Percentiles rank a stretch among this genome's conserved stretches.
phyloP scores from a whole-genome alignment of 2,797 vertebrate species.

The Gephyroberyx darwinii region DNA sequence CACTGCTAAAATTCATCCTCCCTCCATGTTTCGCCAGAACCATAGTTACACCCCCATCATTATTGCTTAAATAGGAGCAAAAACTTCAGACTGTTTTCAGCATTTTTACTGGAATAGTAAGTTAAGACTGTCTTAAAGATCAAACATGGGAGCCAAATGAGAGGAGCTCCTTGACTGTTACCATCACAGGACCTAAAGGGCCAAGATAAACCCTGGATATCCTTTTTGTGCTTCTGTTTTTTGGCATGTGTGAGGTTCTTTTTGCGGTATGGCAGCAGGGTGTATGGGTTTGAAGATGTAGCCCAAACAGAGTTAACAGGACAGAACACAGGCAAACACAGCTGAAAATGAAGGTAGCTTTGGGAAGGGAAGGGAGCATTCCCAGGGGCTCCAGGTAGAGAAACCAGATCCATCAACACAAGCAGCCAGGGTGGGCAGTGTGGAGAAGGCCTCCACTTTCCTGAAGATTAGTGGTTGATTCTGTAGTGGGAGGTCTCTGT shows the following conservation, averaged over 20 bases:
- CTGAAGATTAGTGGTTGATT: conserved; percentile 68
- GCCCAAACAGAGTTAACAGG: neutral
- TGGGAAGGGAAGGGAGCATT: conserved; percentile 17
- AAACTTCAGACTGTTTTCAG: no score
- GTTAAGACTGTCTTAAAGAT: neutral
- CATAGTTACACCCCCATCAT: no score
- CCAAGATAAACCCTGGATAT: neutral
- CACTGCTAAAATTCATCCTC: no score
- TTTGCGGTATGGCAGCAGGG: no score
- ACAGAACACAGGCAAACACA: conserved; percentile 12
- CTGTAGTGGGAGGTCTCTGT: conserved; percentile 71
- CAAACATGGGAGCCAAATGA: conserved; percentile 9
- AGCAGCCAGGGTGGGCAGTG: conserved; percentile 52
- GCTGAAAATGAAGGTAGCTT: conserved; percentile 4
- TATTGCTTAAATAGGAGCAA: no score
- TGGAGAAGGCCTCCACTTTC: conserved; percentile 57
- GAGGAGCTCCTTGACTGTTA: neutral
- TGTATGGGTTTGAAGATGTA: neutral
- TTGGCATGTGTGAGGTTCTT: no score
- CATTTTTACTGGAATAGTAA: no score
- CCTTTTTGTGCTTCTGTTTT: neutral
- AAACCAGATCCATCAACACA: conserved; percentile 58
- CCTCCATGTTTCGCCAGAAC: no score
- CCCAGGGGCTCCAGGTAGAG: conserved; percentile 48
- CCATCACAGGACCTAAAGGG: neutral